Conservation (phyloP, 2,888 invertebrate genomes). For the Drosophila imparisetae region DNA sequence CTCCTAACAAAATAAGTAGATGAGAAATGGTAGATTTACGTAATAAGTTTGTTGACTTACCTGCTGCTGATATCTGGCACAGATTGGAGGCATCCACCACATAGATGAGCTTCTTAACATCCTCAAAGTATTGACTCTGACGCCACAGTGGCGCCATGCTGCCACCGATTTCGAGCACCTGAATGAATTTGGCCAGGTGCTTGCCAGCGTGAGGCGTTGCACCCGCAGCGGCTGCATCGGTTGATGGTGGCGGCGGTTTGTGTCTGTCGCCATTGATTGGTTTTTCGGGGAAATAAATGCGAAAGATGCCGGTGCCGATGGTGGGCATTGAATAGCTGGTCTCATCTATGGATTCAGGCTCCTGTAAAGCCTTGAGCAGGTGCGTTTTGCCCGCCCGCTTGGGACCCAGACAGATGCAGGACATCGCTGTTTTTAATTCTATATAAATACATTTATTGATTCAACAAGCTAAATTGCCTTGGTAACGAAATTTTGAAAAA, state of each 20-base stretch:
- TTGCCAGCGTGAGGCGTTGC: constrained; percentile 77
- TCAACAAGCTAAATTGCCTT: constrained; percentile 44
- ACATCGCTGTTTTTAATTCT: constrained; percentile 50
- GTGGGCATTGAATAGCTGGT: constrained; percentile 92
- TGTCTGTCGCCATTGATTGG: constrained; percentile 46
- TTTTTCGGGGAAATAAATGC: constrained; percentile 86
- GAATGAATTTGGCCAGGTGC: constrained; percentile 84
- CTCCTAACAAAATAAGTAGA: constrained; percentile 85
- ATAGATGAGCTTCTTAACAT: constrained; percentile 89
- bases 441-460: constrained; percentile 39
- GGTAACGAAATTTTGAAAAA: constrained; percentile 31
- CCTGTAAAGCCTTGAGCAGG: constrained; percentile 90
- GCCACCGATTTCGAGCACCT: constrained; percentile 91
- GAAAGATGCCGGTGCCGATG: constrained; percentile 91
- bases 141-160: constrained; percentile 93
- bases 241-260: constrained; percentile 38
- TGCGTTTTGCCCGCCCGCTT: constrained; percentile 93
- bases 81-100: constrained; percentile 94
- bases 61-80: constrained; percentile 94
- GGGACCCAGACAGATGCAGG: constrained; percentile 91
- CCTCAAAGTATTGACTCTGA: constrained; percentile 88
- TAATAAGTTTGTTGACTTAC: constrained; percentile 46
- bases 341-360: constrained; percentile 89
- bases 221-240: constrained; percentile 23
- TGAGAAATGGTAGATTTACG: constrained; percentile 64